A percentile compares a stretch with the other conserved stretches of the same genome.
phyloP scores from a whole-genome alignment of 2,797 vertebrate species.

The Gadopsis marmoratus region DNA sequence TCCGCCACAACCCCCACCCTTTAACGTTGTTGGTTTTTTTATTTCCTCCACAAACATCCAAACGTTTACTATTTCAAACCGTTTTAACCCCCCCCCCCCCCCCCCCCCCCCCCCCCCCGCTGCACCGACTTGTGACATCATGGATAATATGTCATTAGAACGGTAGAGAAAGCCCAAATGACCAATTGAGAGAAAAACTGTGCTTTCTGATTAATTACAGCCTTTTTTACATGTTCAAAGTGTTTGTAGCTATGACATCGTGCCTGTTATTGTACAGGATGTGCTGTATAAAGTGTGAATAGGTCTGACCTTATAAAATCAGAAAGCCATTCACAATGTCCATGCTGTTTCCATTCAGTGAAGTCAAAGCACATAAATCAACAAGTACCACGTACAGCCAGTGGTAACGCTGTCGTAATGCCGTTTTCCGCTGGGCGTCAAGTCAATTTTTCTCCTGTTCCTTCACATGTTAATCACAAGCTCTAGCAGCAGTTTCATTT shows the following conservation, averaged over 20 bases:
- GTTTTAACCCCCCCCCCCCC: too few species aligned
- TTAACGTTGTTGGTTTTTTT: too few species aligned
- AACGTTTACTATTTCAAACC: too few species aligned
- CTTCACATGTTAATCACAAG: background rate
- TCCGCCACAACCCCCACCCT: too few species aligned
- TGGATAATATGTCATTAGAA: background rate
- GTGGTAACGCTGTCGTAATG: background rate
- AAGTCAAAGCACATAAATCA: slow-evolving; percentile 7
- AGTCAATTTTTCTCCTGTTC: background rate
- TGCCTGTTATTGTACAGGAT: too few species aligned
- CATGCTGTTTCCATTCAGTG: slow-evolving; percentile 11
- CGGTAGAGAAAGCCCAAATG: background rate
- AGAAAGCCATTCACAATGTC: background rate
- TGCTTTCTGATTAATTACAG: background rate
- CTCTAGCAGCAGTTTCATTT: background rate
- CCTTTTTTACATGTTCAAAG: background rate
- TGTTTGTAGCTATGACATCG: background rate
- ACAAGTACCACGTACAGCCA: background rate
- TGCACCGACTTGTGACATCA: too few species aligned
- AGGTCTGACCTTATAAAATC: slow-evolving; percentile 12
- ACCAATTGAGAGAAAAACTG: background rate
- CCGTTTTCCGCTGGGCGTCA: background rate
- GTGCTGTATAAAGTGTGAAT: background rate
- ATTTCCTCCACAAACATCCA: too few species aligned
- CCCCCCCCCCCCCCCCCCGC: too few species aligned